Percentiles rank a stretch among this genome's conserved stretches.
These are phyloP conservation scores for Drosophila tripunctata DNA, from an alignment of 2,888 invertebrate species.

Conservation along the genomic window DNA sequence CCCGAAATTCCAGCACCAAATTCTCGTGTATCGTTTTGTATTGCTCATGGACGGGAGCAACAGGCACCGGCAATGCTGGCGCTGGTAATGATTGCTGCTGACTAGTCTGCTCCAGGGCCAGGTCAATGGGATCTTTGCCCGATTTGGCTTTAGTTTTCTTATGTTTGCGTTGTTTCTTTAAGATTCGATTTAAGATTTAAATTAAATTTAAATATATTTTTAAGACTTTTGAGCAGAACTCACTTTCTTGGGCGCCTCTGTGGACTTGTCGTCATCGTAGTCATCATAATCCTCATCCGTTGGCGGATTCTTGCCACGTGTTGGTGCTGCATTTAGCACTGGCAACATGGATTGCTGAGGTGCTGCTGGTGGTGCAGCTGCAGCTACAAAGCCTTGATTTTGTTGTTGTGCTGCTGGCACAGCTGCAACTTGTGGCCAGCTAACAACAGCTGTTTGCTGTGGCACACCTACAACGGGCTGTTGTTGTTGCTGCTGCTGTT, in stretches of 20 bases:
- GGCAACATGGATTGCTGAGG: conserved; percentile 59
- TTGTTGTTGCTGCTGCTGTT: conserved; percentile 37
- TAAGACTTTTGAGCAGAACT: too few relatives aligned
- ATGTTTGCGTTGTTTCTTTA: conserved; percentile 78
- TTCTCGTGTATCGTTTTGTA: conserved; percentile 83
- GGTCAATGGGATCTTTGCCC: conserved; percentile 67
- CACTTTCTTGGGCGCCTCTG: conserved; percentile 82
- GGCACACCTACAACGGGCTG: conserved; percentile 39
- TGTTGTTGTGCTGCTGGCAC: conserved; percentile 39
- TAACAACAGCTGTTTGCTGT: conserved; percentile 50
- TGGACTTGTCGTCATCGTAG: conserved; percentile 78
- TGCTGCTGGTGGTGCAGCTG: conserved; percentile 13
- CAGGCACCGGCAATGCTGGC: conserved; percentile 57
- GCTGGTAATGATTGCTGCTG: conserved; percentile 35
- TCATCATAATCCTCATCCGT: conserved; percentile 78
- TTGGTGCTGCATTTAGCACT: conserved; percentile 45
- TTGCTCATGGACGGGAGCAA: conserved; percentile 82
- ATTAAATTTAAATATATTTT: too few relatives aligned
- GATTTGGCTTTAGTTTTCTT: conserved; percentile 72
- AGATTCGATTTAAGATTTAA: too few relatives aligned
- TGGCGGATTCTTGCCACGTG: conserved; percentile 43
- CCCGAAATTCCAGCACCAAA: conserved; percentile 84
- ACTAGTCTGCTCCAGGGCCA: conserved; percentile 67
- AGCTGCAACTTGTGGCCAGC: conserved; percentile 63
- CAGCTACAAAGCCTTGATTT: conserved; percentile 46